phyloP scores from a whole-genome alignment of 2,888 invertebrate species.

The Stenodema calcarata region DNA sequence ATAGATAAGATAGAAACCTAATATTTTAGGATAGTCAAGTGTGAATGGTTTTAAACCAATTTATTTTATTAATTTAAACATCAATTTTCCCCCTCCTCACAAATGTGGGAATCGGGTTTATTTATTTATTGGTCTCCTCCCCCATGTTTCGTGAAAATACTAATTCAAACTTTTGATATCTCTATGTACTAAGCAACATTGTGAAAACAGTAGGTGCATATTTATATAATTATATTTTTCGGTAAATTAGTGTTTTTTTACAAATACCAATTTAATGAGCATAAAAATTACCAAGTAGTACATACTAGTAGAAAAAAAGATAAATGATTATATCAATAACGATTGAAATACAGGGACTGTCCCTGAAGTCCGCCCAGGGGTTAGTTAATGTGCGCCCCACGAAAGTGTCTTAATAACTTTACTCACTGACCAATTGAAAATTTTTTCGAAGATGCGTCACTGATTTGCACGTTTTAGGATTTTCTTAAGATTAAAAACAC shows the following conservation, averaged over 20 bases:
- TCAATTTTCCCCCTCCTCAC: neutral
- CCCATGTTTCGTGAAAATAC: neutral
- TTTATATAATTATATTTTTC: neutral
- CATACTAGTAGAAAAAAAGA: neutral
- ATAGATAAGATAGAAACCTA: neutral
- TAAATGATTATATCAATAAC: neutral
- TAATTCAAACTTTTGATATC: neutral
- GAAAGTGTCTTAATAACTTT: slow-evolving; percentile 36
- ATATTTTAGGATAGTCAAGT: neutral
- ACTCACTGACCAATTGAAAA: neutral
- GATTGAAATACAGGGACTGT: neutral
- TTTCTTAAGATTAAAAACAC: slow-evolving; percentile 22
- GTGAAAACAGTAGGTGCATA: neutral
- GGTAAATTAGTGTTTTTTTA: neutral
- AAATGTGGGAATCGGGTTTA: neutral
- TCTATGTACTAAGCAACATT: neutral
- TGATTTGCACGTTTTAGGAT: slow-evolving; percentile 22
- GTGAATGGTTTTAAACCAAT: slow-evolving; percentile 15
- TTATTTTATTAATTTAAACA: neutral
- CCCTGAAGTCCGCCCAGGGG: slow-evolving; percentile 32
- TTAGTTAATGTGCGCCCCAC: neutral
- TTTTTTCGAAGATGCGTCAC: neutral
- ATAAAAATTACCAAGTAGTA: neutral
- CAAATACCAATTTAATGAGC: neutral
- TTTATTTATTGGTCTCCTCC: neutral